Evolutionary conservation across 2,113 vertebrate species (phyloP), one percentile per base, ranked within the genome.

Genomic region (Nothocercus julius): DNA sequence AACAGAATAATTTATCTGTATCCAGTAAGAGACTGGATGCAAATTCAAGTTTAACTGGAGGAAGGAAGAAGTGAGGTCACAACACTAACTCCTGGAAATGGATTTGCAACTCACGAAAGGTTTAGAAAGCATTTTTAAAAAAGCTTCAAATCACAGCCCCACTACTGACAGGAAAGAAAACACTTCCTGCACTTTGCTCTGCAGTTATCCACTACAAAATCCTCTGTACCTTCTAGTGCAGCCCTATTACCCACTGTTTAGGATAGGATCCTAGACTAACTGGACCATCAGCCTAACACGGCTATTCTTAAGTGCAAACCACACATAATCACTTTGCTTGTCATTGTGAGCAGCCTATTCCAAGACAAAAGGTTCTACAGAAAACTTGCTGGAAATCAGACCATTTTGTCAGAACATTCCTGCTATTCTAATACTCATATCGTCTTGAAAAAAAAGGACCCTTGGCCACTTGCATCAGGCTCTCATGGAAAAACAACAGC

Each of bases 251-350:
- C 4, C 44, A 72, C 17, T 3, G 7, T 13, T 0, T 30, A 49
- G 62, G 15, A 34, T 13, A 78, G 11, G 49, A 68, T 27, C 18
- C n/a, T 32, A 38, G 73, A 49, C 4, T 42, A 45, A 38, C 13
- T 16, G 28, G n/a, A 58, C 21, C 22, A 9, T 42, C 51, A 44
- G 27, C 28, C 18, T 32, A 27, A 47, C 1, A 68, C 13, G 45
- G 25, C 25, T 79, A 21, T 4, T 73, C 22, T 4, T 16, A 87
- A 78, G 47, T 9, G 38, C 64, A 83, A 75, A 70, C 24, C 4
- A 42, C n/a, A 58, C 1, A 0, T 14, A 38, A 0, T 20, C 28
- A 45, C 17, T 81, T 30, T 59, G 21, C 14, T 54, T 2, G 1
- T 8, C 45, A 34, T 38, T 58, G 74, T n/a, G 16, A 74, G 14